A percentile compares a stretch with the other conserved stretches of the same genome.
Evolutionary conservation across 2,113 vertebrate species (phyloP).

Genomic region (Nicator chloris): DNA sequence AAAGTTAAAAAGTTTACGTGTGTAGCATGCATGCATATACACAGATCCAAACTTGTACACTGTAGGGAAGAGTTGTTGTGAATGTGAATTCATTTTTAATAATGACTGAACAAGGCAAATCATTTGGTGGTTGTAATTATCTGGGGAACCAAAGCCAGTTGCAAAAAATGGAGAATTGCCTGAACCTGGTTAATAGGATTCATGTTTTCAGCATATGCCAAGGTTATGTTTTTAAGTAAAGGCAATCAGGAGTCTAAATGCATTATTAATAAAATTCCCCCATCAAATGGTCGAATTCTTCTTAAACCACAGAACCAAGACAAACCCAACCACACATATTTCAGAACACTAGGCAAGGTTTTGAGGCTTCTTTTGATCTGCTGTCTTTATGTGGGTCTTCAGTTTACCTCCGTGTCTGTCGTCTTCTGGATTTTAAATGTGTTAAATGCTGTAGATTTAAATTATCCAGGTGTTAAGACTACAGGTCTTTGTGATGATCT

Average conservation of each 20-base stretch:
- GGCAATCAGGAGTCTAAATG: not conserved
- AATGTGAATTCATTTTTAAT: not conserved
- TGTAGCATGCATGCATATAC: not conserved
- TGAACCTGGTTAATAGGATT: not conserved
- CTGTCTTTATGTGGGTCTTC: not conserved
- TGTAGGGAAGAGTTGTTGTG: not conserved
- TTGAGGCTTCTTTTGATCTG: not conserved
- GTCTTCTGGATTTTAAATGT: conserved; percentile 21
- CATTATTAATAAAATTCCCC: not conserved
- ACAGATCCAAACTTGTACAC: not conserved
- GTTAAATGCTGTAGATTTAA: not conserved
- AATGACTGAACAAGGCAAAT: not conserved
- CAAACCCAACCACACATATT: not conserved
- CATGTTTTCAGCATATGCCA: not conserved
- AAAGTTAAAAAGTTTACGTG: not conserved
- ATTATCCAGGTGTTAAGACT: not conserved
- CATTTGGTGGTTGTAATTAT: not conserved
- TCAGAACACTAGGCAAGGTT: not conserved
- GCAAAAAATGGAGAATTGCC: not conserved
- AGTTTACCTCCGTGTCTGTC: conserved; percentile 8
- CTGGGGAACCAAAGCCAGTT: not conserved
- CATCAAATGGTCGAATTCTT: not conserved
- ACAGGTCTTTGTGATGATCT: not conserved
- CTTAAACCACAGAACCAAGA: not conserved
- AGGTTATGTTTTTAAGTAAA: not conserved